Base-by-base conservation (phyloP, 2,113 vertebrate species). In the Lepidothrix coronata region DNA sequence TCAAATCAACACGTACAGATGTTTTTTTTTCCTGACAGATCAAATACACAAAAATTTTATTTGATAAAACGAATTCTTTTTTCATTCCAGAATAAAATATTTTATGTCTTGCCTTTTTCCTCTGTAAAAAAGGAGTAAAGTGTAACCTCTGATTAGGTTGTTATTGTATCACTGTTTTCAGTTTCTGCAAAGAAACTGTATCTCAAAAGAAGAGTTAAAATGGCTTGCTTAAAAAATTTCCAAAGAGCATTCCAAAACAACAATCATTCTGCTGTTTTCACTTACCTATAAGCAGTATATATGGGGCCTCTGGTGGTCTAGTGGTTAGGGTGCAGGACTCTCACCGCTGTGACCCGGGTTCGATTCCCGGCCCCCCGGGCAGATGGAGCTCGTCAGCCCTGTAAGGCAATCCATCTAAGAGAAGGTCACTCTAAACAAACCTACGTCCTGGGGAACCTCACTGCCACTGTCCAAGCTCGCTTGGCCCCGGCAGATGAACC, bases 41-140 rank as follows among this genome's bases (percentile, higher is more conserved):
- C 1, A 71, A 63, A 63, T 11, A 44, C 0, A 0, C 6, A 65
- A 58, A 62, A 84, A 66, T 12, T 59, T 49, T 76, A 35, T 52
- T 80, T 48, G 17, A 71, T 41, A 35, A 68, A 72, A 35, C 3
- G 23, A 21, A 14, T 21, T 15, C 6, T n/a, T 61, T 79, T 81
- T 85, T 43, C 11, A 48, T 71, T 85, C 16, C 18, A 78, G 52
- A 67, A 89, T 25, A 33, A 85, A 75, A 23, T 61, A 27, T 21
- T 41, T 44, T 35, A 3, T 52, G 21, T 63, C 17, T 79, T 76
- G 10, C 6, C 3, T 4, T 5, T 89, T 54, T 54, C 6, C 19
- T 41, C 23, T 63, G 31, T 31, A 37, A 43, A n/a, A 18, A 54
- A 54, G 43, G 8, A 22, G 79, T 35, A 7, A 83, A 54, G 6